A percentile compares a stretch with the other conserved stretches of the same genome.
These are phyloP conservation scores for Mionectes macconnelli DNA, from an alignment of 2,113 vertebrate genomes.

Conservation along the genomic window DNA sequence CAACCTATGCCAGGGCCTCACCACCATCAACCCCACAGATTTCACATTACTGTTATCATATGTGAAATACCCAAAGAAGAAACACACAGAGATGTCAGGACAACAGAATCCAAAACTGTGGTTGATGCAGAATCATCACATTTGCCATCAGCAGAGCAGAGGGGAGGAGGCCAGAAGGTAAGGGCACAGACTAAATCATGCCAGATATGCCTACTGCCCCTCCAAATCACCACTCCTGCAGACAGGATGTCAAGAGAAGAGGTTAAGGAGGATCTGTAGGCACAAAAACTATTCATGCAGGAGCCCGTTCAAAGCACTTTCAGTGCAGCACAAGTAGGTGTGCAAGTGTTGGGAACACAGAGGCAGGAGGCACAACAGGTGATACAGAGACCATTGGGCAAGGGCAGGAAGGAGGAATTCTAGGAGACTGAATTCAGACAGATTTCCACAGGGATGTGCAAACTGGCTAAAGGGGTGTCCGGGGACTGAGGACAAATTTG, in stretches of 20 bases:
- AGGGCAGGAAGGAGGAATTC: not conserved
- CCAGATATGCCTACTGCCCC: not conserved
- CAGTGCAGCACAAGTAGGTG: rapidly evolving
- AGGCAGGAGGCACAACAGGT: not conserved
- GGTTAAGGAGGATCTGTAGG: not conserved
- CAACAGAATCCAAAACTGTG: not conserved
- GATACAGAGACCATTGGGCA: not conserved
- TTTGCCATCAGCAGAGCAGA: not conserved
- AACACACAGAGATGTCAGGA: rapidly evolving
- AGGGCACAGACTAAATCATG: not conserved
- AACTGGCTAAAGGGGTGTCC: not conserved
- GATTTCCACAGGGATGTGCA: not conserved
- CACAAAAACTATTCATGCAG: not conserved
- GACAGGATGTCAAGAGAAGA: not conserved
- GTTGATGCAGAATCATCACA: not conserved
- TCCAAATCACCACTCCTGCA: not conserved
- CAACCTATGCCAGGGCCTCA: not conserved
- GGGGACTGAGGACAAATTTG: not conserved
- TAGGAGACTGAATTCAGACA: not conserved
- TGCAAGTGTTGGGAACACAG: rapidly evolving
- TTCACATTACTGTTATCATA: not conserved
- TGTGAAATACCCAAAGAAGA: not conserved
- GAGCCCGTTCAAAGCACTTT: not conserved
- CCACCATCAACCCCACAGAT: not conserved
- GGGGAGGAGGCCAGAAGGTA: not conserved